Percentiles rank a stretch among this genome's conserved stretches.
Conservation (phyloP, 2,797 vertebrate genomes). For the Sylvia borin region DNA sequence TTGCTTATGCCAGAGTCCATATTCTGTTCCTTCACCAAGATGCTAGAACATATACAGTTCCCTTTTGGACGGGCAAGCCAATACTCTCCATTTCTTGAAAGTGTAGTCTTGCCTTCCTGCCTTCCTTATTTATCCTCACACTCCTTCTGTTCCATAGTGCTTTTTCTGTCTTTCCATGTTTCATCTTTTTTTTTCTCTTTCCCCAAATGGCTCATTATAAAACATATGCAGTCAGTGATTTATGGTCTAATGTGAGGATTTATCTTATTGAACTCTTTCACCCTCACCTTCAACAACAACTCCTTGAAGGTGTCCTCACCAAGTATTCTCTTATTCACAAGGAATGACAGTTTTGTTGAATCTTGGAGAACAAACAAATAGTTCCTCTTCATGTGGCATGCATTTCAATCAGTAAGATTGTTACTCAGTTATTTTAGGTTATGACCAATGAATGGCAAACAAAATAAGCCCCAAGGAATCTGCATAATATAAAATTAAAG, state of each 20-base stretch:
- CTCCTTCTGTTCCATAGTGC: constrained; percentile 23
- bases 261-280: background rate
- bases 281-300: background rate
- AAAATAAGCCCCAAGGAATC: background rate
- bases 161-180: background rate
- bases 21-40: background rate
- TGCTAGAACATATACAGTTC: background rate
- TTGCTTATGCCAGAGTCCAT: background rate
- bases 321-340: background rate
- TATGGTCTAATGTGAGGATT: background rate
- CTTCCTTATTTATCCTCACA: constrained; percentile 52
- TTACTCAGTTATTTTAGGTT: background rate
- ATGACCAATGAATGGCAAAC: background rate
- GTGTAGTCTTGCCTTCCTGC: background rate
- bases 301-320: background rate
- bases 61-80: background rate
- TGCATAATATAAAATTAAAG: background rate
- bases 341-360: background rate
- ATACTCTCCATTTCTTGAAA: background rate
- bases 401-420: background rate
- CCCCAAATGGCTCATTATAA: background rate
- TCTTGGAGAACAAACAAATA: background rate
- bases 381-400: background rate
- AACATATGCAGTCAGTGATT: background rate
- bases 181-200: background rate